These are phyloP conservation scores for Brachionus koreanus DNA, from an alignment of 1,140 invertebrate genomes.

Conservation along the genomic window DNA sequence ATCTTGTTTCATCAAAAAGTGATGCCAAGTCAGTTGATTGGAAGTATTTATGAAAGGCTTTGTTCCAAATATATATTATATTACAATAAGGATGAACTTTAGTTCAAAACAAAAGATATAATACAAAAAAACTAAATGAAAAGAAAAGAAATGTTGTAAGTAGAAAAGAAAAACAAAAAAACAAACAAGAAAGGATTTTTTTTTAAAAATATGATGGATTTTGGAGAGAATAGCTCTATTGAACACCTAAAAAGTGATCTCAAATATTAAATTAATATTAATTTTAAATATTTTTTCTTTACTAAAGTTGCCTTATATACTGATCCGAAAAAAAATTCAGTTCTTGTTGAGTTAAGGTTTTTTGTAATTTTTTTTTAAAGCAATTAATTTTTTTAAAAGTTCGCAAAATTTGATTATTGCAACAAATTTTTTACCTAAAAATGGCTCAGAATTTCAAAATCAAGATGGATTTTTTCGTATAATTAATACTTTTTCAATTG, in stretches of 20 bases:
- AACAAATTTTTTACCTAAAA: too few species aligned
- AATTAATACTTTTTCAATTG: conserved; percentile 1
- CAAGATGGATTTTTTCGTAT: not conserved
- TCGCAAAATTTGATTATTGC: not conserved
- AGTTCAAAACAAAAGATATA: not conserved
- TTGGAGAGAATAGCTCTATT: not conserved
- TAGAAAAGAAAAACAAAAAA: not conserved
- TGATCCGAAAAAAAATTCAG: not conserved
- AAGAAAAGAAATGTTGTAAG: not conserved
- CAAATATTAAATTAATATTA: not conserved
- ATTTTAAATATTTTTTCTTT: too few species aligned
- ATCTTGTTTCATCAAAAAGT: not conserved
- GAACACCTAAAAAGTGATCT: not conserved
- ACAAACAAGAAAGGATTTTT: conserved; percentile 2
- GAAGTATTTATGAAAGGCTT: not conserved
- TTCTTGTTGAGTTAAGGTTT: not conserved
- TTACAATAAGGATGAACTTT: not conserved
- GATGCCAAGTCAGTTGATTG: conserved; percentile 27
- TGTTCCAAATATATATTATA: not conserved
- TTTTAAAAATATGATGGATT: not conserved
- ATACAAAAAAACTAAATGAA: not conserved
- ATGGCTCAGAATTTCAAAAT: conserved; percentile 25
- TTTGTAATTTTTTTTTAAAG: not conserved
- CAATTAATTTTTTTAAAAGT: too few species aligned
- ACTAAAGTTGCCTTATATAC: not conserved